Base-by-base conservation (phyloP, 2,888 invertebrate genomes). In the Volucella inflata region DNA sequence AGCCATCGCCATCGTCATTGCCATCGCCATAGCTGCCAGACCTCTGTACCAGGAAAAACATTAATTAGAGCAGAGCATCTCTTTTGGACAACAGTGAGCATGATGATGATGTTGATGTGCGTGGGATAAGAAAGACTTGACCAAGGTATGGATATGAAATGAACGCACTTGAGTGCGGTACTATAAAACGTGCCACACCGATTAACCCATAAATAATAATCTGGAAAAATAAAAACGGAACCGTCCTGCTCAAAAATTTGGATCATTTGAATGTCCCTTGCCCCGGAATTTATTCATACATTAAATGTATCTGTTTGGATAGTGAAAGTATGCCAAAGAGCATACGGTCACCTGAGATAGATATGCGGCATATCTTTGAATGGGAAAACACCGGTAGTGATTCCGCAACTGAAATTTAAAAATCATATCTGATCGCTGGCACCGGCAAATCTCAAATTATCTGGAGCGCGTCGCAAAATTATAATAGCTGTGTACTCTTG, bases 41-140 rank as follows among this genome's bases (percentile, higher is more conserved):
- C 74, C 16, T 42, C 48, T 57, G 2, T 59, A 17, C 55, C 65
- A 64, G 53, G 36, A 46, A 44, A 64, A 50, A 53, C 59, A 83
- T 80, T 80, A 84, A 84, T 84, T 84, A 80, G 84, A 84, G 71
- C 80, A 80, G 80, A 84, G 71, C 80, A 79, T 74, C 78, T 79
- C 30, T 48, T 44, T n/a, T 30, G 16, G 30, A 57, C 57, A 40
- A 59, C 17, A 30, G 21, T 42, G 4, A 40, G 51, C 60, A 21
- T 2, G 8, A 40, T 11, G 67, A 71, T 17, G 59, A 82, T 71
- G 64, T 40, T 65, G 67, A 82, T 84, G 70, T 70, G 75, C 59
- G 79, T 75, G 84, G 84, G 74, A 84, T 75, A 76, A 71, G 64
- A 72, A 30, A 30, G 30, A 30, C 30, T 3, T 14, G n/a, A 11